Conservation (phyloP, 1,140 invertebrate genomes). For the Trachelipus rathkii region DNA sequence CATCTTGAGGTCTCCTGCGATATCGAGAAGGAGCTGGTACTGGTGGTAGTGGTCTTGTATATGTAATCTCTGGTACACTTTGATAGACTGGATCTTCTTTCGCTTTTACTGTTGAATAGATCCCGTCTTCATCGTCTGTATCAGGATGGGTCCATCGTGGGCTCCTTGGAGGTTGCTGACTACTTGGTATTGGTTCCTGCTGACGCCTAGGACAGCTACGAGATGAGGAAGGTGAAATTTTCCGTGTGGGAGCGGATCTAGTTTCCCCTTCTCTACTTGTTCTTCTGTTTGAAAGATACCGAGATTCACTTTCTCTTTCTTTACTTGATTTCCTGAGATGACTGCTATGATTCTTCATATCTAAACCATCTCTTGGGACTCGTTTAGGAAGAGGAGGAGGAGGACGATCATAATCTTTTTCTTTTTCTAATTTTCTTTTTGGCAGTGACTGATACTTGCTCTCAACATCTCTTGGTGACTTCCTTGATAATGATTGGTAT, state of each 20-base stretch:
- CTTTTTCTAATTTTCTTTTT: constrained; percentile 21
- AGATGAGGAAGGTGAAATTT: background rate
- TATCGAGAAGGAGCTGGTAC: constrained; percentile 38
- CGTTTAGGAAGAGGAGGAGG: background rate
- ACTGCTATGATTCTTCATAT: background rate
- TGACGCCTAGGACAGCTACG: background rate
- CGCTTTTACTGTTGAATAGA: constrained; percentile 39
- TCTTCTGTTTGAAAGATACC: background rate
- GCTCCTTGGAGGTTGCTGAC: constrained; percentile 25
- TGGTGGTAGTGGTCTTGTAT: constrained; percentile 40
- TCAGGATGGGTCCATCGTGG: constrained; percentile 35
- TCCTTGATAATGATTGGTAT: constrained; percentile 26
- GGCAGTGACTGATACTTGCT: constrained; percentile 37
- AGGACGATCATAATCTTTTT: constrained; percentile 1
- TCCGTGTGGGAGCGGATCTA: background rate
- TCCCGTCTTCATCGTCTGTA: constrained; percentile 37
- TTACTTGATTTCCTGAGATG: constrained; percentile 1
- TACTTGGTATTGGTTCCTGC: background rate
- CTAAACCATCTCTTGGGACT: background rate
- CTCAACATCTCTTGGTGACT: constrained; percentile 31
- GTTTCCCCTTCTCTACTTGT: background rate
- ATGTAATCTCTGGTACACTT: constrained; percentile 37
- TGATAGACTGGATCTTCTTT: constrained; percentile 41
- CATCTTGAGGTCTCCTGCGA: constrained; percentile 31
- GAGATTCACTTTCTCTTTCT: constrained; percentile 14